Conservation (phyloP, 2,113 vertebrate species). For the Gambusia holbrooki region DNA sequence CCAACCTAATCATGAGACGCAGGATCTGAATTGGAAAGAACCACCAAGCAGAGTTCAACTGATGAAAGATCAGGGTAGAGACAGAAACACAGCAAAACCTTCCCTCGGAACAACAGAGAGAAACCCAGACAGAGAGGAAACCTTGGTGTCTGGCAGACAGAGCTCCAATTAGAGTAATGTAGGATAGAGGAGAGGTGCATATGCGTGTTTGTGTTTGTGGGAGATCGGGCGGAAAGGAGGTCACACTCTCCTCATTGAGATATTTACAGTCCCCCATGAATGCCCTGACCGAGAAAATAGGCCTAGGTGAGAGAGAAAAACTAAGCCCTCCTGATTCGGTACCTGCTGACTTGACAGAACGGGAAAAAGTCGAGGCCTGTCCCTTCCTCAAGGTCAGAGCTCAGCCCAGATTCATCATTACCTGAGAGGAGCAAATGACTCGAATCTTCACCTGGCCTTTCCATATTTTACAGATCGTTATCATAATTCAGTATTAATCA, state of each 20-base stretch:
- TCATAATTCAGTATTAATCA: slow-evolving; percentile 75
- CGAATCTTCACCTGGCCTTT: slow-evolving; percentile 60
- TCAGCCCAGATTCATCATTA: slow-evolving; percentile 52
- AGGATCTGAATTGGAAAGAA: background rate
- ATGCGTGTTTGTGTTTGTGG: slow-evolving; percentile 17
- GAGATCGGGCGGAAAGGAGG: slow-evolving; percentile 65
- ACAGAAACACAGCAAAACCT: slow-evolving; percentile 36
- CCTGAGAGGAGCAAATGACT: slow-evolving; percentile 55
- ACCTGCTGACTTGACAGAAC: slow-evolving; percentile 63
- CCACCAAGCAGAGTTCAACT: background rate
- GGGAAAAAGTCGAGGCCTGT: slow-evolving; percentile 37
- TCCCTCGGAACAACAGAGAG: slow-evolving; percentile 16
- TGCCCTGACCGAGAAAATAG: slow-evolving; percentile 31
- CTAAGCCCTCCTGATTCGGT: slow-evolving; percentile 33
- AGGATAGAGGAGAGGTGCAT: slow-evolving; percentile 39
- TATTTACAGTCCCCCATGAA: slow-evolving; percentile 68
- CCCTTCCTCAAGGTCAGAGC: slow-evolving; percentile 57
- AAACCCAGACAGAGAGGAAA: slow-evolving; percentile 27
- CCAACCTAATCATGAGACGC: too few species aligned
- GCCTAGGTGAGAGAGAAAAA: background rate
- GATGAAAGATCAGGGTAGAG: slow-evolving; percentile 22
- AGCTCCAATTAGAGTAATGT: slow-evolving; percentile 71
- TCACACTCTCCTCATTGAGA: slow-evolving; percentile 60
- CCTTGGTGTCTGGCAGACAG: slow-evolving; percentile 33
- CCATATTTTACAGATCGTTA: slow-evolving; percentile 60